Conservation (phyloP, 2,113 vertebrate species). For the Proteles cristata region DNA sequence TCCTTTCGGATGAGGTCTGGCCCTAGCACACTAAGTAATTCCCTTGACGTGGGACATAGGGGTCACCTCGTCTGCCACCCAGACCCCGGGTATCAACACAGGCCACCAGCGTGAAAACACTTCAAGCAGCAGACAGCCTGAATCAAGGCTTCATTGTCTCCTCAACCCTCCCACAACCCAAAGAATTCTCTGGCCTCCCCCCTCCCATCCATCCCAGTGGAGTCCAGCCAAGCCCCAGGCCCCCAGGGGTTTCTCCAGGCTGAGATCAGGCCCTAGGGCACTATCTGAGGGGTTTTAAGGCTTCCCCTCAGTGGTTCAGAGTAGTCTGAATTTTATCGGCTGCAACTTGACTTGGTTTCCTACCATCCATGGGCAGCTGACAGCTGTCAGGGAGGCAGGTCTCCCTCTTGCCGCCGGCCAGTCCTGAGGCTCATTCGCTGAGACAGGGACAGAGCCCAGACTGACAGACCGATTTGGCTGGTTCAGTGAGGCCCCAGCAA, state of each 20-base stretch:
- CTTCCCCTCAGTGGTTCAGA: constrained; percentile 30
- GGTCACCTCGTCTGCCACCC: not conserved
- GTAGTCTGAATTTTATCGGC: constrained; percentile 43
- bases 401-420: constrained; percentile 14
- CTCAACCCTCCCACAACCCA: not conserved
- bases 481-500: constrained; percentile 33
- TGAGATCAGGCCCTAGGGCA: constrained; percentile 59
- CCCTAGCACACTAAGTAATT: not conserved
- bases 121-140: not conserved
- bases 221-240: not conserved
- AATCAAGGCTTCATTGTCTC: not conserved
- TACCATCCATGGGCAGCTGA: constrained; percentile 41
- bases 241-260: constrained; percentile 47
- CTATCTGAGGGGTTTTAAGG: not conserved
- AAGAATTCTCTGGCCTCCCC: not conserved
- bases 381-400: constrained; percentile 67
- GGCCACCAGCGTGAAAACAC: not conserved
- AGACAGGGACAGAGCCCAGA: constrained; percentile 56
- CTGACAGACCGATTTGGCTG: constrained; percentile 48
- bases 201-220: not conserved
- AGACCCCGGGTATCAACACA: not conserved
- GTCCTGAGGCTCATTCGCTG: constrained; percentile 64
- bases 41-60: not conserved
- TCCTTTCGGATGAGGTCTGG: not conserved
- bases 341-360: constrained; percentile 48